These are phyloP conservation scores for Lycocerus yunnanus DNA, from an alignment of 2,888 invertebrate species.

Conservation along the genomic window DNA sequence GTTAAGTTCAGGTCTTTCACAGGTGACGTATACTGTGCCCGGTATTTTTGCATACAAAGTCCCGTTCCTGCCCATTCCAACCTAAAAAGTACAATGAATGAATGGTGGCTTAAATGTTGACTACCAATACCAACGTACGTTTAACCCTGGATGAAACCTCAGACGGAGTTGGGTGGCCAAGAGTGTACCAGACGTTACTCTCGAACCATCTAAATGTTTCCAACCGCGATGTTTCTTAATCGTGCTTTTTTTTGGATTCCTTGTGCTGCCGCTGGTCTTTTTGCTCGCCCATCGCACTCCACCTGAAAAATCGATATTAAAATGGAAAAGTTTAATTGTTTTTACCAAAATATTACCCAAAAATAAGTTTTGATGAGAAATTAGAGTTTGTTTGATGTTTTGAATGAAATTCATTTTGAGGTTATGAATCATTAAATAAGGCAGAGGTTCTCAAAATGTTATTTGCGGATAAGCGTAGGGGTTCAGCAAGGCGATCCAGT, in stretches of 20 bases:
- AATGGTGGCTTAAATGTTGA: too few relatives aligned
- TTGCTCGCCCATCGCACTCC: conserved; percentile 70
- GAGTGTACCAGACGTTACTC: conserved; percentile 69
- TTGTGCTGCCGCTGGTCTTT: conserved; percentile 74
- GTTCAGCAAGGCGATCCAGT: too few relatives aligned
- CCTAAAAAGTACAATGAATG: too few relatives aligned
- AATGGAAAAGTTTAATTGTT: not conserved
- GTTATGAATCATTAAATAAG: not conserved
- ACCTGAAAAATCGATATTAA: conserved; percentile 44
- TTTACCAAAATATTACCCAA: conserved; percentile 3
- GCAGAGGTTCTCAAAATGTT: not conserved
- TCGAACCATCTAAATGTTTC: conserved; percentile 73
- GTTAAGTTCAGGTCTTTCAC: conserved; percentile 79
- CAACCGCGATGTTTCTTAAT: conserved; percentile 79
- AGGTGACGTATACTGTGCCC: conserved; percentile 80
- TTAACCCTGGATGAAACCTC: conserved; percentile 80
- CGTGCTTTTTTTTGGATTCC: conserved; percentile 68
- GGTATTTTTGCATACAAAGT: conserved; percentile 79
- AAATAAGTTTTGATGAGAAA: conserved; percentile 14
- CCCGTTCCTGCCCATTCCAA: conserved; percentile 79
- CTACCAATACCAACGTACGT: too few relatives aligned
- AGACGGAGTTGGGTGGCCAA: conserved; percentile 70
- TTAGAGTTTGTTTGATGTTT: conserved; percentile 8
- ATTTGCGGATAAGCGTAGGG: not conserved
- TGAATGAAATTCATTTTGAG: conserved; percentile 8